These are phyloP conservation scores for Polypterus bichir DNA, from an alignment of 2,113 vertebrate species.

Conservation along the genomic window DNA sequence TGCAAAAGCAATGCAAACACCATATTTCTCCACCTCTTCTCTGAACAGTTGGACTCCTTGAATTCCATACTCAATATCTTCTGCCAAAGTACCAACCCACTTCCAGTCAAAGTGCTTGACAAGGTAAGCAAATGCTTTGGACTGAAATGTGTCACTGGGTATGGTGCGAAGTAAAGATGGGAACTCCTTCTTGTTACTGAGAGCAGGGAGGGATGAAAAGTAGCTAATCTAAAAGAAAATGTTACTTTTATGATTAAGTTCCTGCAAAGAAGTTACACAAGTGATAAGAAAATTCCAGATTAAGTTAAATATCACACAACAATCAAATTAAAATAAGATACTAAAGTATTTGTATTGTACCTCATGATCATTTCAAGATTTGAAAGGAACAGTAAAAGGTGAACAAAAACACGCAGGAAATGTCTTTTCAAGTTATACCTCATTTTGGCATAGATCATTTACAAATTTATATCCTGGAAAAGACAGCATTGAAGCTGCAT, in stretches of 20 bases:
- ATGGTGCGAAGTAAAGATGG: constrained; percentile 19
- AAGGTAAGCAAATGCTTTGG: constrained; percentile 27
- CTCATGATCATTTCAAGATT: no score
- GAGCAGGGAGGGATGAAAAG: constrained; percentile 16
- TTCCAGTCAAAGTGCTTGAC: constrained; percentile 34
- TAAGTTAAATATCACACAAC: no score
- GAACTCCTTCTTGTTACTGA: constrained; percentile 18
- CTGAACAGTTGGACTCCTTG: constrained; percentile 30
- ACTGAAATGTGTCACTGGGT: constrained; percentile 24
- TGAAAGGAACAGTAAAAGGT: no score
- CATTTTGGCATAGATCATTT: no score
- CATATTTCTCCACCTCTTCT: constrained; percentile 20
- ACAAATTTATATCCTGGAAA: no score
- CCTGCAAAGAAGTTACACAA: no score
- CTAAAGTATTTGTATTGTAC: not conserved
- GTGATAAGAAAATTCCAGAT: no score
- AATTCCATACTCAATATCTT: constrained; percentile 27
- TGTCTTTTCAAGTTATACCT: no score
- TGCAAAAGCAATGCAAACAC: constrained; percentile 27
- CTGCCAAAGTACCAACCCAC: constrained; percentile 33
- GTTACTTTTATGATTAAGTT: not conserved
- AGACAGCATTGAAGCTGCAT: no score
- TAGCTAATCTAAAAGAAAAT: constrained; percentile 13
- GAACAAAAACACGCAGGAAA: no score
- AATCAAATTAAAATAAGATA: not conserved